Evolutionary conservation across 2,797 vertebrate species (phyloP), one percentile per base, ranked within the genome.

Genomic region (Helicolenus hilgendorfi): DNA sequence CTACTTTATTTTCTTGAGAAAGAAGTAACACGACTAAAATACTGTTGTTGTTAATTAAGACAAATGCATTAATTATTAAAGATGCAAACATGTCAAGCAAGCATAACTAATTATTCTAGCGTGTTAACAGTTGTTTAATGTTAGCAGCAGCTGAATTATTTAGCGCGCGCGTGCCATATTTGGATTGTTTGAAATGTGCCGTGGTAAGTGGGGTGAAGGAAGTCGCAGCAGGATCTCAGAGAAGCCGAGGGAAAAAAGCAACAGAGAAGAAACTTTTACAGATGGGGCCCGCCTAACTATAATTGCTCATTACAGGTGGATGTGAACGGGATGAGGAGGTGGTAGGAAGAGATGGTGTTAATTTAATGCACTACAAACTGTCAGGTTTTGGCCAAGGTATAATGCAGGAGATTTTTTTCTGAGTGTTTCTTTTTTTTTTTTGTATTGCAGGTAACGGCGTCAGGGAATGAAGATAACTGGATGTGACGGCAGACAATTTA

Each of bases 111-210:
- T 99, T 99, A 99, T 98, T 98, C 98, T 98, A 98, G 98, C 98
- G 97, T 99, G 99, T 99, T 99, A 99, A 99, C 99, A 99, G 99
- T 99, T 99, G 99, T 99, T 99, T 99, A 99, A 99, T 99, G 98
- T 98, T 99, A 98, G 98, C 98, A 98, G 98, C 97, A 96, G 96
- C 98, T 99, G 98, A 99, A 99, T 99, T 98, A 99, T 99, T 99
- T 98, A 99, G 98, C 96, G 97, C 96, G 95, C 97, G 96, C 95
- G 95, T 97, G 98, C 97, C 98, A 98, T 98, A 98, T 98, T 98
- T 97, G 97, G 97, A 98, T 97, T 97, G 97, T 98, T 98, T 98
- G 97, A 98, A 98, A 98, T 96, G 97, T 88, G 97, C 96, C 82
- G 84, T 91, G 94, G 91, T 95, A 95, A 97, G 92, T 92, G 90